Conservation (phyloP, 2,888 invertebrate genomes). For the Bombylius discolor region DNA sequence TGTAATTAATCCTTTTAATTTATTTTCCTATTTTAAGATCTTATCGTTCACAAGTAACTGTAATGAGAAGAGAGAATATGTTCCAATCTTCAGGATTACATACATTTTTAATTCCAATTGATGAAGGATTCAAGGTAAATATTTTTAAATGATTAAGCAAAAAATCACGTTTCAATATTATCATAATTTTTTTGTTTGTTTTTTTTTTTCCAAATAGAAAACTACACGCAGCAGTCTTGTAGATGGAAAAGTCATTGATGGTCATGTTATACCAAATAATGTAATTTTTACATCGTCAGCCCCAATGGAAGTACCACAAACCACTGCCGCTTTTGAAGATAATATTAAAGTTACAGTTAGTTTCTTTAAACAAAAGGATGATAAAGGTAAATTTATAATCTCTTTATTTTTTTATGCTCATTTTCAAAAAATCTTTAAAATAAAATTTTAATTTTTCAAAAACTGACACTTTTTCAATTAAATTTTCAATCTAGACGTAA, state of each 20-base stretch:
- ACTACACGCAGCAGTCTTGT: conserved; percentile 58
- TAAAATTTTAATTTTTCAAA: too few relatives aligned
- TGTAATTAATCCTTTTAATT: too few relatives aligned
- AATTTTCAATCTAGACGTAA: too few relatives aligned
- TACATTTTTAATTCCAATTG: conserved; percentile 84
- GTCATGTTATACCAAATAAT: conserved; percentile 76
- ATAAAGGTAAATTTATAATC: conserved; percentile 30
- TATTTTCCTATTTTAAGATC: conserved; percentile 39
- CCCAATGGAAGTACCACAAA: conserved; percentile 55
- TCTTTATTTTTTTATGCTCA: not conserved
- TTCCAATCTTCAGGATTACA: conserved; percentile 66
- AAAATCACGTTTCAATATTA: not conserved
- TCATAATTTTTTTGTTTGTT: not conserved
- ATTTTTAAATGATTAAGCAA: not conserved
- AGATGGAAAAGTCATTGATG: conserved; percentile 74
- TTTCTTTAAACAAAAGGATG: conserved; percentile 59
- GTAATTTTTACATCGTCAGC: conserved; percentile 80
- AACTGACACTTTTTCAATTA: too few relatives aligned
- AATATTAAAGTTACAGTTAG: conserved; percentile 72
- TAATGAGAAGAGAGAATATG: conserved; percentile 58
- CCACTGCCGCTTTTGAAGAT: conserved; percentile 70
- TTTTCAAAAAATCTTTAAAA: too few relatives aligned
- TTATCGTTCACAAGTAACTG: conserved; percentile 62
- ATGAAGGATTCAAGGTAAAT: conserved; percentile 67
- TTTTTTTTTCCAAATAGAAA: conserved; percentile 36